phyloP scores from a whole-genome alignment of 2,113 vertebrate genomes.

The Micromys minutus region DNA sequence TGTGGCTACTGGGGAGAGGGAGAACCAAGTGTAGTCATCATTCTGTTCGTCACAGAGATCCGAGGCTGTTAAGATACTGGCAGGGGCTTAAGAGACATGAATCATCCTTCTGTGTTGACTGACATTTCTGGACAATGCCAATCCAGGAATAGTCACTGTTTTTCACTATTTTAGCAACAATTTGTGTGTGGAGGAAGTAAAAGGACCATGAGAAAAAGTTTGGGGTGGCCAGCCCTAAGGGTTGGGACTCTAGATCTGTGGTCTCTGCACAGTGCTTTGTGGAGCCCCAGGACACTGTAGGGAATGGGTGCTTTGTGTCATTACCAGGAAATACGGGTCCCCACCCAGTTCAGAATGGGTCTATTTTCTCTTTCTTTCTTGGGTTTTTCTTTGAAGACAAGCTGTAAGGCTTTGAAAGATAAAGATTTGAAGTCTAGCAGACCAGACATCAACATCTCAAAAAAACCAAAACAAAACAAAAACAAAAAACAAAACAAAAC shows the following conservation, averaged over 20 bases:
- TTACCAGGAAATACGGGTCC: neutral
- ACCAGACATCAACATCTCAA: neutral
- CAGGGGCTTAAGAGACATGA: neutral
- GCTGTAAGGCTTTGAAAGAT: slow-evolving; percentile 27
- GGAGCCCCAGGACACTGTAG: neutral
- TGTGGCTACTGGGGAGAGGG: neutral
- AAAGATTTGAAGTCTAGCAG: neutral
- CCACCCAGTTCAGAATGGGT: neutral
- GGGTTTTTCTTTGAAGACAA: slow-evolving; percentile 25
- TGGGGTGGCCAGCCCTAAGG: neutral
- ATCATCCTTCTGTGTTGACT: neutral
- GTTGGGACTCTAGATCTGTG: neutral
- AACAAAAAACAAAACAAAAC: neutral
- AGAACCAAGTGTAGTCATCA: neutral
- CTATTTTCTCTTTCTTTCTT: slow-evolving; percentile 12
- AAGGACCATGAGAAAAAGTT: neutral
- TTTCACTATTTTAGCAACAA: neutral
- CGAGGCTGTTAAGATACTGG: neutral
- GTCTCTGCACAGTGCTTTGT: neutral
- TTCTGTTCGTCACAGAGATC: neutral
- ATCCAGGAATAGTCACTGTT: neutral
- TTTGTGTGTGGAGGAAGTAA: neutral
- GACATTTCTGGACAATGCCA: neutral
- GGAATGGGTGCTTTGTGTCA: neutral
- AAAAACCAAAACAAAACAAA: neutral